Conservation (phyloP, 2,113 vertebrate species). For the Papio anubis region DNA sequence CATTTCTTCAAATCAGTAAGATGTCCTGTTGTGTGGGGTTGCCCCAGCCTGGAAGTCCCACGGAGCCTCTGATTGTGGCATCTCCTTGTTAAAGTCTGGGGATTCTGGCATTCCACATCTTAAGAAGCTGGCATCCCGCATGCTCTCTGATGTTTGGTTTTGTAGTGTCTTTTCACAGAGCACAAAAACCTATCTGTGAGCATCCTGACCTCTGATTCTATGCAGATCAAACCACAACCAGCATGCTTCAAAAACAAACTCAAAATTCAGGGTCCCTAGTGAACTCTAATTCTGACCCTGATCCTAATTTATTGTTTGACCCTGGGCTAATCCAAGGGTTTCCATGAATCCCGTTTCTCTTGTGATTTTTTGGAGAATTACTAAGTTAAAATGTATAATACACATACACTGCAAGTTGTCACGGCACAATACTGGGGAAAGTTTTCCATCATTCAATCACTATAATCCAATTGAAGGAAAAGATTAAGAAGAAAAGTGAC, state of each 20-base stretch:
- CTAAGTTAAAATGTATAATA: neutral
- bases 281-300: neutral
- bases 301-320: slow-evolving; percentile 13
- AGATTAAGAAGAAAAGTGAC: neutral
- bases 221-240: slow-evolving; percentile 60
- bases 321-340: neutral
- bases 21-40: slow-evolving; percentile 31
- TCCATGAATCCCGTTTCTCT: neutral
- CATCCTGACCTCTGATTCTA: slow-evolving; percentile 19
- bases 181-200: slow-evolving; percentile 22
- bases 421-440: no score
- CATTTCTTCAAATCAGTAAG: slow-evolving; percentile 74
- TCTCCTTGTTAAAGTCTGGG: neutral
- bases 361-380: neutral
- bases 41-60: neutral
- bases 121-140: slow-evolving; percentile 35
- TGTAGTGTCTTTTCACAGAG: slow-evolving; percentile 47
- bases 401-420: neutral
- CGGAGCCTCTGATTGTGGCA: neutral
- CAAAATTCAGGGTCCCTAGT: neutral
- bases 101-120: neutral
- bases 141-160: slow-evolving; percentile 55
- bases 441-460: no score
- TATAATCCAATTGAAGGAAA: slow-evolving; percentile 7
- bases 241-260: neutral